Evolutionary conservation across 2,113 vertebrate genomes (phyloP), one percentile per base, ranked within the genome.

Genomic region (Microtus ochrogaster): DNA sequence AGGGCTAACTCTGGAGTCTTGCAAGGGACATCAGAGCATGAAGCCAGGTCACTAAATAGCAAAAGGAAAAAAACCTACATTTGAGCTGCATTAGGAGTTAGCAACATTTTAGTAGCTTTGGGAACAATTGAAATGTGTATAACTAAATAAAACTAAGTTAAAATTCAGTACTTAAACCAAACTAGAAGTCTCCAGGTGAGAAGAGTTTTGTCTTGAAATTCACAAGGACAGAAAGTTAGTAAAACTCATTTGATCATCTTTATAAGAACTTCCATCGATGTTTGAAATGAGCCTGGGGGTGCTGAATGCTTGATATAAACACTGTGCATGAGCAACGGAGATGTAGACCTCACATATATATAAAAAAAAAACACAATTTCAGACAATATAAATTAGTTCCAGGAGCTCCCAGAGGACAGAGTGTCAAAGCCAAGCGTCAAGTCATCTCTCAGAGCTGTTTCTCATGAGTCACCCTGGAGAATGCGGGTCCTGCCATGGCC

Each of bases 291-390:
- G 7, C 2, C 26, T 17, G 39, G 14, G 21, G 3, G 0, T 58
- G 16, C 8, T 47, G 26, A 44, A 14, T 24, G 10, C 4, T 58
- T 21, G 49, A 26, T 28, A 2, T 68, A 74, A 81, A n/a, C 24
- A 13, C 22, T 13, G 12, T 5, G 10, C 47, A 8, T 44, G 30
- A 61, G 72, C 39, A 73, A 44, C 30, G 12, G 16, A 30, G n/a
- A 58, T 44, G 4, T 4, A 58, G 33, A 33, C 2, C 30, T 33
- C 17, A 7, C 7, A 3, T 3, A 7, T 0, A 4, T 3, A 9
- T 28, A 19, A 16, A 68, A 52, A 9, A 41, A 19, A 11, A 68
- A 52, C 30, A 33, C 9, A 49, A 77, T 13, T 14, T 72, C 24
- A 39, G 33, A 13, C 47, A 28, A 14, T 44, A 2, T 2, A 41